phyloP scores from a whole-genome alignment of 2,888 invertebrate species.

The Oligia latruncula region DNA sequence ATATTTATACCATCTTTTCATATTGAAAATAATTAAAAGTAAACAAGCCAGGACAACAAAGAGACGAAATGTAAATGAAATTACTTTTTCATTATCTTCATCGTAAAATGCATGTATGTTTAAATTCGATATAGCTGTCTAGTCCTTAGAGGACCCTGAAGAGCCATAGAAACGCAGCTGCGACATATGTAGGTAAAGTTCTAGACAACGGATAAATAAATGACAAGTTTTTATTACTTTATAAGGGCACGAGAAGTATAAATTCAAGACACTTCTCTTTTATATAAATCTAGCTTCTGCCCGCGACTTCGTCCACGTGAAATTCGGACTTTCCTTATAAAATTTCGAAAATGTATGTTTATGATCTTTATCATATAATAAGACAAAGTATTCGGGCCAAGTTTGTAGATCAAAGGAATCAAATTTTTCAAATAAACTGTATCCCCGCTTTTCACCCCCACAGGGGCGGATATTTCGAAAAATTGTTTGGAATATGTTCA shows the following conservation, averaged over 20 bases:
- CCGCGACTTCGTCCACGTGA: too few relatives aligned
- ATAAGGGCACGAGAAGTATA: background rate
- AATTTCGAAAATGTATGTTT: too few relatives aligned
- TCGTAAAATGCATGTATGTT: background rate
- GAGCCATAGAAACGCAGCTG: background rate
- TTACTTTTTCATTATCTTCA: background rate
- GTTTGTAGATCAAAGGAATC: too few relatives aligned
- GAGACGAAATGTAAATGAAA: background rate
- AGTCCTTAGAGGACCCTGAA: constrained; percentile 3
- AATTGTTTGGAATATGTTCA: too few relatives aligned
- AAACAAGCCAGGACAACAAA: background rate
- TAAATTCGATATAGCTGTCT: constrained; percentile 17
- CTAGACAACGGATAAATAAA: background rate
- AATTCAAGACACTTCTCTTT: background rate
- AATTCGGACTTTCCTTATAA: too few relatives aligned
- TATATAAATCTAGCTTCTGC: background rate
- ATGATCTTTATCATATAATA: too few relatives aligned
- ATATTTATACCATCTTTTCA: too few relatives aligned
- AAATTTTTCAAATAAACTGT: too few relatives aligned
- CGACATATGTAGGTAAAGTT: background rate
- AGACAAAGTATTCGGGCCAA: too few relatives aligned
- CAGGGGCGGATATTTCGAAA: too few relatives aligned
- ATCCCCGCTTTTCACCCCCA: too few relatives aligned
- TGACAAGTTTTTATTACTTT: constrained; percentile 15
- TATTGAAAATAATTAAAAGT: background rate